Base-by-base conservation (phyloP, 2,888 invertebrate genomes). In the Watsonalla binaria region DNA sequence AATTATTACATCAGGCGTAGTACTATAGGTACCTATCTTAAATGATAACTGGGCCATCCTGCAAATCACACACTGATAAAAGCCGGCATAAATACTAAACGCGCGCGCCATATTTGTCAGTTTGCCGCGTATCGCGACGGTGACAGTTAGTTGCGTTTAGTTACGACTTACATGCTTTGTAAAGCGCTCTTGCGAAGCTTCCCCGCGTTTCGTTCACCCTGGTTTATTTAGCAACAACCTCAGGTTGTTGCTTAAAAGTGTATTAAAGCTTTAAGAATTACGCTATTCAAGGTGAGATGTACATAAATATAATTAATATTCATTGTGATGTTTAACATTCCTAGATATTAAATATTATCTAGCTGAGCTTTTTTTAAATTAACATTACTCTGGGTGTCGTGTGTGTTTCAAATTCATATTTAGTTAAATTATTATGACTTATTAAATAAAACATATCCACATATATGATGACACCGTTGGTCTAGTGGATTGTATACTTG, bases 221-320 rank as follows among this genome's bases (percentile, higher is more conserved):
- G 56, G 56, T 67, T 71, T 65, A 67, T 77, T 90, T 87, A 86
- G 90, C 91, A 90, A 78, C 90, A 90, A 88, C 90, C 90, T 69
- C 61, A 50, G 88, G 91, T 90, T 90, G 91, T 90, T 90, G 90
- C 90, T 89, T 88, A 79, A 66, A 68, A 78, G 86, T 83, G 64
- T 57, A 62, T 70, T 76, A 90, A 92, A 92, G 91, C 92, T 92
- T 92, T 92, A 89, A 93, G 93, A 93, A 93, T 93, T 93, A 84
- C 92, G 89, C 88, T 89, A 80, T 80, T 85, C 87, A 87, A 81
- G 87, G 92, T 92, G 75, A 86, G 91, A 45, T 2, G 4, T 35
- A 13, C 9, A 33, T 37, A 6, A 1, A 34, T 8, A 9, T 45
- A 6, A 51, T 65, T 60, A 39, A 5, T 34, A 5, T 50, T 24